Evolutionary conservation across 1,140 invertebrate genomes (phyloP).

Genomic region (Tigriopus japonicus): DNA sequence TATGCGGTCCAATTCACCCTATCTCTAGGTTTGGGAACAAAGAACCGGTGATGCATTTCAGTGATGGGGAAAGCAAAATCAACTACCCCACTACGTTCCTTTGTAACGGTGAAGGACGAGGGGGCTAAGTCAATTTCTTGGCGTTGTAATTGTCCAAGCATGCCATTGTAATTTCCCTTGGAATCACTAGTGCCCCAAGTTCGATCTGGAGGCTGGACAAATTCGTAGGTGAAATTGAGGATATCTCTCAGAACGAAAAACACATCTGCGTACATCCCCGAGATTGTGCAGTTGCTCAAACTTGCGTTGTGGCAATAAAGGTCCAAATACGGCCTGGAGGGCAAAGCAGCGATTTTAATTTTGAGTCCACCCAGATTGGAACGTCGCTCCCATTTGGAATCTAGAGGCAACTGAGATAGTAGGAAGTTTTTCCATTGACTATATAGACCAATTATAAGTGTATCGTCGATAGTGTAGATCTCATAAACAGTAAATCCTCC

Average conservation of each 20-base stretch:
- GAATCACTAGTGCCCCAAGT: background rate
- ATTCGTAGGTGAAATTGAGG: background rate
- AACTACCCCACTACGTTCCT: background rate
- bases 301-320: too few relatives aligned
- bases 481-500: too few relatives aligned
- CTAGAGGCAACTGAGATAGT: too few relatives aligned
- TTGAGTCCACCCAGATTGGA: too few relatives aligned
- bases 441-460: too few relatives aligned
- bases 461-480: too few relatives aligned
- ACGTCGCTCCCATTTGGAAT: too few relatives aligned
- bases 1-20: background rate
- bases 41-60: background rate
- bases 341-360: too few relatives aligned
- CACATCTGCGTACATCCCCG: background rate
- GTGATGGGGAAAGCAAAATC: background rate
- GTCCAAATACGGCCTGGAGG: too few relatives aligned
- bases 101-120: background rate
- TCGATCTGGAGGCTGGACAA: background rate
- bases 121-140: background rate
- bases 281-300: too few relatives aligned
- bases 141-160: background rate
- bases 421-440: too few relatives aligned
- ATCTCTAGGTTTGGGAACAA: background rate
- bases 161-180: background rate
- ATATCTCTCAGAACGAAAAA: background rate